Evolutionary conservation across 2,113 vertebrate genomes (phyloP).

Genomic region (Oryzias woworae): DNA sequence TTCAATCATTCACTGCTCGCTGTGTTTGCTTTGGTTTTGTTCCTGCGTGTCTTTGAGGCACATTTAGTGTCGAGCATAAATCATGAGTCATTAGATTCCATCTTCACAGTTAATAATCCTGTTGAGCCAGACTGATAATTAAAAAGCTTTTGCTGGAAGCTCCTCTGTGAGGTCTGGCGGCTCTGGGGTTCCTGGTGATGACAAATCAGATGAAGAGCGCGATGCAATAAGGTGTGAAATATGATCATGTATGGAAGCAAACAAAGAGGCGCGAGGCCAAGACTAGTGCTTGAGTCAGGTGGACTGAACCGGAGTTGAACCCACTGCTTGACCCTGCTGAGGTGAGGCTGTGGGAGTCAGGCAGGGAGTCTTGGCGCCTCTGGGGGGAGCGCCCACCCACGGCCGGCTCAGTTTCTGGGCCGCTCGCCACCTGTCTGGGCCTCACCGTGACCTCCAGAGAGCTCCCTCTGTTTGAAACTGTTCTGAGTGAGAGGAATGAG

Average conservation of each 20-base stretch:
- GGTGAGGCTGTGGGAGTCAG: slow-evolving; percentile 68
- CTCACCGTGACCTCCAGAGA: slow-evolving; percentile 33
- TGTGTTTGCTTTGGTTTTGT: too few species aligned
- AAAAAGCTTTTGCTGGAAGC: too few species aligned
- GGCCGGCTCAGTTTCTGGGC: slow-evolving; percentile 52
- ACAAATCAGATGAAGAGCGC: background rate
- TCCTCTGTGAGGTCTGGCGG: background rate
- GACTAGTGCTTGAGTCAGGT: slow-evolving; percentile 8
- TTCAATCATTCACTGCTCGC: background rate
- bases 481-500: background rate
- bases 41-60: too few species aligned
- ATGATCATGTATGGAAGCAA: background rate
- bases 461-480: slow-evolving; percentile 9
- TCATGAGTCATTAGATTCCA: too few species aligned
- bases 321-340: slow-evolving; percentile 33
- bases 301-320: slow-evolving; percentile 62
- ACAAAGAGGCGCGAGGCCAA: slow-evolving; percentile 24
- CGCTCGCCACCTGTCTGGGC: slow-evolving; percentile 67
- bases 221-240: background rate
- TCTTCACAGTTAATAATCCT: too few species aligned
- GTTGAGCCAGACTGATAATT: too few species aligned
- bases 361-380: slow-evolving; percentile 70
- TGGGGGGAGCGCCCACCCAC: slow-evolving; percentile 62
- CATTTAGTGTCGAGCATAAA: too few species aligned
- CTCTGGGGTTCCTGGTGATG: background rate